phyloP scores from a whole-genome alignment of 1,140 invertebrate genomes.

The Hyphantria cunea region DNA sequence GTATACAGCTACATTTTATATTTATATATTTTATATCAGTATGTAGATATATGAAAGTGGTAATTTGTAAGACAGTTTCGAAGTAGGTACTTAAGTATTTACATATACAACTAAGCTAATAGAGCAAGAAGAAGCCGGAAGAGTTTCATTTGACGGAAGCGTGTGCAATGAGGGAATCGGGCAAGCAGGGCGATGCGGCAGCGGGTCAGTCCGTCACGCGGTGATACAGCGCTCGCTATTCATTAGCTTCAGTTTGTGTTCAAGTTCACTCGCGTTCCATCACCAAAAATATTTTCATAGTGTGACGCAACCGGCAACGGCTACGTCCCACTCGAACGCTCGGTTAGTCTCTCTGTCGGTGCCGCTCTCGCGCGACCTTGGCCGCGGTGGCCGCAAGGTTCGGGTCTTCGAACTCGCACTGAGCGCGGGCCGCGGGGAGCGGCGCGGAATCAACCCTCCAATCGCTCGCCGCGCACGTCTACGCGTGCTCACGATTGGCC shows the following conservation, averaged over 20 bases:
- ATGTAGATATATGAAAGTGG: no score
- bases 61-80: no score
- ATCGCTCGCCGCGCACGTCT: constrained; percentile 68
- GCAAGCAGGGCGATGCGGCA: constrained; percentile 59
- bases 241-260: constrained; percentile 79
- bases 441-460: constrained; percentile 57
- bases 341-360: constrained; percentile 55
- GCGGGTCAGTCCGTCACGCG: constrained; percentile 76
- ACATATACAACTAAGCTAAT: no score
- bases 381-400: constrained; percentile 81
- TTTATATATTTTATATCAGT: no score
- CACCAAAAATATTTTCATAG: constrained; percentile 80
- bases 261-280: constrained; percentile 80
- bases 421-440: constrained; percentile 55
- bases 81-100: no score
- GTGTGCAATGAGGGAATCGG: constrained; percentile 54
- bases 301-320: constrained; percentile 74
- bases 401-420: constrained; percentile 80
- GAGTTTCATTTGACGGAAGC: constrained; percentile 40
- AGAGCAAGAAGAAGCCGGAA: no score
- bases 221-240: constrained; percentile 72
- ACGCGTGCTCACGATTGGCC: constrained; percentile 72
- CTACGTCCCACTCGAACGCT: constrained; percentile 69
- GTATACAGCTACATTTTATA: no score
- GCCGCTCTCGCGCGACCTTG: constrained; percentile 79